Conservation (phyloP, 2,888 invertebrate species). For the Criorhina ranunculi region DNA sequence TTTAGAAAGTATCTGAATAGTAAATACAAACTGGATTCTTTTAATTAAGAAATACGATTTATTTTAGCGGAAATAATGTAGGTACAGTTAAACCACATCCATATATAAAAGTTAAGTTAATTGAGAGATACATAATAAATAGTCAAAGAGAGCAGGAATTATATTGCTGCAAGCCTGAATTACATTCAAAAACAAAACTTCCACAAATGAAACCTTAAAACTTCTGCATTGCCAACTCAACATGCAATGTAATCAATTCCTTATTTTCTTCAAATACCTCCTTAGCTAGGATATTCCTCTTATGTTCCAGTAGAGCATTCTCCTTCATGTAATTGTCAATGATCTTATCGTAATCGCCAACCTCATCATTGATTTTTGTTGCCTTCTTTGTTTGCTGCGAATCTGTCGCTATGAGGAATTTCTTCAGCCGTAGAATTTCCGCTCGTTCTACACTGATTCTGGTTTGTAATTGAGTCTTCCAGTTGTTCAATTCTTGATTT, state of each 20-base stretch:
- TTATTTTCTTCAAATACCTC: conserved; percentile 90
- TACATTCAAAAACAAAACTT: conserved; percentile 9
- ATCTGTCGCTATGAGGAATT: conserved; percentile 85
- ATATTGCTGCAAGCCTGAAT: conserved; percentile 30
- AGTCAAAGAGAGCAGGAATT: conserved; percentile 47
- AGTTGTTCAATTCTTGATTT: conserved; percentile 88
- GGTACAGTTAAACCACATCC: conserved; percentile 18
- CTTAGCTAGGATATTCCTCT: conserved; percentile 88
- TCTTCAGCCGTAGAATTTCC: conserved; percentile 88
- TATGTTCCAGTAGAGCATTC: conserved; percentile 89
- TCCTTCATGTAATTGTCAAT: conserved; percentile 87
- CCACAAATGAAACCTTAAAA: conserved; percentile 64
- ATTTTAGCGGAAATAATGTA: conserved; percentile 42
- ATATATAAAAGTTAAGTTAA: conserved; percentile 38
- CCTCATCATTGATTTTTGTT: conserved; percentile 76
- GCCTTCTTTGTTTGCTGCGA: conserved; percentile 81
- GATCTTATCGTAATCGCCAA: conserved; percentile 85
- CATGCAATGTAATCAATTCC: conserved; percentile 89
- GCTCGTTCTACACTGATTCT: conserved; percentile 90
- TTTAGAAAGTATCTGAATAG: no score
- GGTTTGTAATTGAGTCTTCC: conserved; percentile 89
- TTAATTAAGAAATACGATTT: conserved; percentile 34
- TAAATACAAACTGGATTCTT: no score
- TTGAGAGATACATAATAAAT: conserved; percentile 37
- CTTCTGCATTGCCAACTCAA: conserved; percentile 86